Base-by-base conservation (phyloP, 2,113 vertebrate species). In the Craseonycteris thonglongyai region DNA sequence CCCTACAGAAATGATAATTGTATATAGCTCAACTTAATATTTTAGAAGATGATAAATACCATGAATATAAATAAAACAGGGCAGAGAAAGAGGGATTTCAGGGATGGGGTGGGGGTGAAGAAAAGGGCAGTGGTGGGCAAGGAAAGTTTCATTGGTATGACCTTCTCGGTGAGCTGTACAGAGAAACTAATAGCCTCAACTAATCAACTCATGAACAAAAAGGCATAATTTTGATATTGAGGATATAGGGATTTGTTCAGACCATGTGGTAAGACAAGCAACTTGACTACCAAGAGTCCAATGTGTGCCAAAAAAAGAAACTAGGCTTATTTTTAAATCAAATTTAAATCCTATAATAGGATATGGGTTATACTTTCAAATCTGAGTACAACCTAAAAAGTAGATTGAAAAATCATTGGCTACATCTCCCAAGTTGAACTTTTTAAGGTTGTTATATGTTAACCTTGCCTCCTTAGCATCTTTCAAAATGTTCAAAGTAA, bases 401-500 rank as follows among this genome's bases (percentile, higher is more conserved):
- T 45, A 26, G 33, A 59, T 35, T 87, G 22, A 71, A 92, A 92
- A 83, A 76, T 5, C 5, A 81, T 6, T 47, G 63, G n/a, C 59
- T 83, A 10, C 35, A 49, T 91, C 49, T 95, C 45, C 13, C 35
- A 86, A 42, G 42, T 16, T 85, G 56, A 80, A 72, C 35, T 18
- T 84, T 78, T 96, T 42, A 88, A 26, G 38, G 49, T 38, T 49
- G 15, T 6, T 93, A 30, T 65, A 22, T 66, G 21, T 56, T 92
- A 86, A 56, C 66, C 49, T 74, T 65, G 30, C 24, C 69, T 88
- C 33, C 33, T 88, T 92, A 58, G 59, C 59, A 58, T 90, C 66
- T 90, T 91, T 82, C 35, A 58, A 61, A 93, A 93, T 80, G 59
- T 65, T 59, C 24, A 89, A 90, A 90, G 71, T 82, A 93, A 75